phyloP scores from a whole-genome alignment of 2,113 vertebrate genomes.

The Papio anubis region DNA sequence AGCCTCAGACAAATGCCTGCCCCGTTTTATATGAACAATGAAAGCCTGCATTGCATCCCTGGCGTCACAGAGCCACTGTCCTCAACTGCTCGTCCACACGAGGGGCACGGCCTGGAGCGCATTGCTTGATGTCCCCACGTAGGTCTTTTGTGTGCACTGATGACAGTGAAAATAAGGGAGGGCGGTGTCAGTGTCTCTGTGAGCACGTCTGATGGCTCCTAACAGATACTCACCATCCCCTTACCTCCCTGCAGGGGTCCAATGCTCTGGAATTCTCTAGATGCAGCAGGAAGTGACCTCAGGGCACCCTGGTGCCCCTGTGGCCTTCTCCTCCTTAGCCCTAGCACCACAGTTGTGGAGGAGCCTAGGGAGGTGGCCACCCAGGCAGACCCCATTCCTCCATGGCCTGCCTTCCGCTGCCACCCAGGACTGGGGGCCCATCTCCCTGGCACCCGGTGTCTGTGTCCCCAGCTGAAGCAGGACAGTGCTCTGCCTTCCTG shows the following conservation, averaged over 20 bases:
- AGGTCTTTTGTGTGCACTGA: rapidly evolving
- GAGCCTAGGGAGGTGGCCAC: not conserved
- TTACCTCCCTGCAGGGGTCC: rapidly evolving
- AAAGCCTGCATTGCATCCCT: rapidly evolving
- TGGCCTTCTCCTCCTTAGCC: too few relatives aligned
- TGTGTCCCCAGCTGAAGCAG: not conserved
- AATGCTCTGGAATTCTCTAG: not conserved
- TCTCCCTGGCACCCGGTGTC: not conserved
- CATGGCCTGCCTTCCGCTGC: not conserved
- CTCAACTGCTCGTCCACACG: rapidly evolving
- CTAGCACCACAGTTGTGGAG: rapidly evolving
- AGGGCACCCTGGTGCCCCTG: not conserved
- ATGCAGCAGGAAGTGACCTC: rapidly evolving
- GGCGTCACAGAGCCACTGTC: rapidly evolving
- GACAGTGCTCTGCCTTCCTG: not conserved
- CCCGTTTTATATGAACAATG: not conserved
- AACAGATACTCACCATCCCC: rapidly evolving
- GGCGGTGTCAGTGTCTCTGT: rapidly evolving
- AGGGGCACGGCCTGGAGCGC: rapidly evolving
- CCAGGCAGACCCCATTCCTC: too few relatives aligned
- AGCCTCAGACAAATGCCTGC: not conserved
- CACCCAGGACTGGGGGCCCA: not conserved
- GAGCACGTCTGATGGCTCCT: not conserved
- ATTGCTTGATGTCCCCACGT: rapidly evolving
- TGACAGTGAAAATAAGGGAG: rapidly evolving